Conservation (phyloP, 2,113 vertebrate genomes). For the Lanius collurio region DNA sequence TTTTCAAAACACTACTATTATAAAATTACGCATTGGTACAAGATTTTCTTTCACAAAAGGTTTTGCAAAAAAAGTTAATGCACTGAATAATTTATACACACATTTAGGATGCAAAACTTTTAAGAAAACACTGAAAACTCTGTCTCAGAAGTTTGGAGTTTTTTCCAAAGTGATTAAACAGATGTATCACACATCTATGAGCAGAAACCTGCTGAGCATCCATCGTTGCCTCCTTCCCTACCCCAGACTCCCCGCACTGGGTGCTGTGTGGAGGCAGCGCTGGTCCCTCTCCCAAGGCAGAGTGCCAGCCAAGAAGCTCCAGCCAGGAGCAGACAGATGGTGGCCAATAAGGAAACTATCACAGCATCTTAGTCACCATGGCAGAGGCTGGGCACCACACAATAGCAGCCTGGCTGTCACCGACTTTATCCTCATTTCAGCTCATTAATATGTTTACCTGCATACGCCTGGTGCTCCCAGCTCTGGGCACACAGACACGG, state of each 20-base stretch:
- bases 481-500: accelerated
- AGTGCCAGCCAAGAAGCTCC: background rate
- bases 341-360: slow-evolving; percentile 38
- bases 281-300: background rate
- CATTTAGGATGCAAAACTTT: background rate
- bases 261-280: accelerated
- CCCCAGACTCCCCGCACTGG: accelerated
- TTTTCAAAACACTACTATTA: background rate
- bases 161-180: background rate
- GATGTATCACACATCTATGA: background rate
- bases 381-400: background rate
- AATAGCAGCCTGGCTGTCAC: background rate
- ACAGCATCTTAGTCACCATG: background rate
- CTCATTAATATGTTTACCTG: background rate
- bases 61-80: background rate
- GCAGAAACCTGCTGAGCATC: background rate
- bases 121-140: background rate
- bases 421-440: background rate
- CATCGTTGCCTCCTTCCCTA: background rate
- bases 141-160: background rate
- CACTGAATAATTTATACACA: background rate
- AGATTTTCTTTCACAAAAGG: background rate
- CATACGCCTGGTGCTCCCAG: background rate
- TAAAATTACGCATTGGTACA: background rate
- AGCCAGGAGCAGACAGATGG: slow-evolving; percentile 38